Conservation (phyloP, 2,888 invertebrate genomes). For the Ennomos quercinarius region DNA sequence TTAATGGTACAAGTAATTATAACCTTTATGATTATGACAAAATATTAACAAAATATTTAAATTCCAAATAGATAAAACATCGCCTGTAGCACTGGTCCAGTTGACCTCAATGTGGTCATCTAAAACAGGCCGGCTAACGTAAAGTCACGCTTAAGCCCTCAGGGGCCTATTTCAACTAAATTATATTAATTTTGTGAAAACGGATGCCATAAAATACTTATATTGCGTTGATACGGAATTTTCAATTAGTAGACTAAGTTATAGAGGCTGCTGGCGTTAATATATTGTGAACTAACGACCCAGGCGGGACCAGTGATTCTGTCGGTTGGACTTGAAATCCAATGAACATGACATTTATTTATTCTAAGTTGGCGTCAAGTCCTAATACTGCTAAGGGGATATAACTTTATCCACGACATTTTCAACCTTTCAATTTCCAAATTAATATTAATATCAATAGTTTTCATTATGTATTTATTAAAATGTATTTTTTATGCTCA, state of each 20-base stretch:
- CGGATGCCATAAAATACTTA: slow-evolving; percentile 39
- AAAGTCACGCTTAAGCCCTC: slow-evolving; percentile 29
- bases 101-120: slow-evolving; percentile 12
- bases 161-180: slow-evolving; percentile 34
- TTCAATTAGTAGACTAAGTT: slow-evolving; percentile 34
- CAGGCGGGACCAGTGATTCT: not conserved
- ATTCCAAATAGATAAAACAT: slow-evolving; percentile 21
- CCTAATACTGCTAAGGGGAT: too few relatives aligned
- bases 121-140: slow-evolving; percentile 19
- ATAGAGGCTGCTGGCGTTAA: slow-evolving; percentile 19
- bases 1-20: too few relatives aligned
- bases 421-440: too few relatives aligned
- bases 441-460: too few relatives aligned
- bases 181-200: slow-evolving; percentile 42
- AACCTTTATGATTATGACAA: slow-evolving; percentile 1
- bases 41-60: slow-evolving; percentile 8
- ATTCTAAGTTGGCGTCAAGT: too few relatives aligned
- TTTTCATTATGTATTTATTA: too few relatives aligned
- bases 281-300: slow-evolving; percentile 32
- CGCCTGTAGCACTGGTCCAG: slow-evolving; percentile 17
- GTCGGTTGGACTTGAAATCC: too few relatives aligned
- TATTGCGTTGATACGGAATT: slow-evolving; percentile 33
- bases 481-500: too few relatives aligned
- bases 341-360: too few relatives aligned
- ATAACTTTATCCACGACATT: too few relatives aligned